Evolutionary conservation across 2,888 invertebrate genomes (phyloP).

Genomic region (Chrysina gloriosa): DNA sequence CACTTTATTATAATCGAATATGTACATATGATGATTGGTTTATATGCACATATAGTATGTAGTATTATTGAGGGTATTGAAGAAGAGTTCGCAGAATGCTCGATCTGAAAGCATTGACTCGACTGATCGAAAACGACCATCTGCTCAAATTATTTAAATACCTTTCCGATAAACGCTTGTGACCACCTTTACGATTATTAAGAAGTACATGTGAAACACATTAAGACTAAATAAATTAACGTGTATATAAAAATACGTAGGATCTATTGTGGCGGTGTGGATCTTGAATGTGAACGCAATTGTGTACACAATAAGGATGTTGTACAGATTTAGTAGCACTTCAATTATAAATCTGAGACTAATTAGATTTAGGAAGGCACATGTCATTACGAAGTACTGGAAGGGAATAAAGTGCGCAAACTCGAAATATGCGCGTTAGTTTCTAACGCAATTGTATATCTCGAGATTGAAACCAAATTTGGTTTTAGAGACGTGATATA

Average conservation of each 20-base stretch:
- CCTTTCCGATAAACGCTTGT: slow-evolving; percentile 6
- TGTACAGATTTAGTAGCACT: neutral
- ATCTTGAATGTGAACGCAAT: neutral
- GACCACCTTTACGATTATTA: slow-evolving; percentile 9
- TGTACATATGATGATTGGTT: neutral
- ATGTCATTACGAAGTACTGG: neutral
- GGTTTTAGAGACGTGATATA: too few species aligned
- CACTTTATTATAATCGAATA: neutral
- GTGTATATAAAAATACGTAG: neutral
- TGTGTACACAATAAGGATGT: neutral
- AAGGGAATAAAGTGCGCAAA: neutral
- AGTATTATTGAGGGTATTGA: too few species aligned
- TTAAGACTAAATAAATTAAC: slow-evolving; percentile 24
- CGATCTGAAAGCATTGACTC: neutral
- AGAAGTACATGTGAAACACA: slow-evolving; percentile 24
- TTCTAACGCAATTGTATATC: neutral
- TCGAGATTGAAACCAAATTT: too few species aligned
- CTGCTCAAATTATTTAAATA: slow-evolving; percentile 25
- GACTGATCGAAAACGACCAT: neutral
- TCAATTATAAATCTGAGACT: slow-evolving; percentile 26
- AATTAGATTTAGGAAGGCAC: slow-evolving; percentile 14
- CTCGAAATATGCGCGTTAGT: neutral
- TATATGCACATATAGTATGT: too few species aligned
- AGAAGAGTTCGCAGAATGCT: neutral
- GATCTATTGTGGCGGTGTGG: neutral